Conservation (phyloP, 2,888 invertebrate genomes). For the Aelia acuminata region DNA sequence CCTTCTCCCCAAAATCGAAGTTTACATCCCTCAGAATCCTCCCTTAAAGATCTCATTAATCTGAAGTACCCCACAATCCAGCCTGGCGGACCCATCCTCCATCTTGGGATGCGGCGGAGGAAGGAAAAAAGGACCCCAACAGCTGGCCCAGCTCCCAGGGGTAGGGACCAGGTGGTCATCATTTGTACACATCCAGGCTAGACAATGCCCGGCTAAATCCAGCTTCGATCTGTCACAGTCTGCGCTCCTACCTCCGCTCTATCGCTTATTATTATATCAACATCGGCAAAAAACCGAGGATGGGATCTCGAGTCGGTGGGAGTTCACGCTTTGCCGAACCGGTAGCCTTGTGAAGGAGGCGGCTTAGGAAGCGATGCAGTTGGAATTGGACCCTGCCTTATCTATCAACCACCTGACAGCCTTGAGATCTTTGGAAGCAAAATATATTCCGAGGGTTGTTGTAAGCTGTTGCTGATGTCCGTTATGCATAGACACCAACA, state of each 20-base stretch:
- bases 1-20: neutral
- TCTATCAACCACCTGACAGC: neutral
- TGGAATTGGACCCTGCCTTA: neutral
- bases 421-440: neutral
- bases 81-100: neutral
- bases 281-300: conserved; percentile 35
- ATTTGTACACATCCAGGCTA: conserved; percentile 63
- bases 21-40: neutral
- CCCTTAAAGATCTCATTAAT: conserved; percentile 17
- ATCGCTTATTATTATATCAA: conserved; percentile 46
- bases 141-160: conserved; percentile 41
- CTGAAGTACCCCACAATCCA: conserved; percentile 28
- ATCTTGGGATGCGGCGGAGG: conserved; percentile 4
- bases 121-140: conserved; percentile 52
- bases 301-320: neutral
- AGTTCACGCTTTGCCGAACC: conserved; percentile 36
- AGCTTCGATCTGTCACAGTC: conserved; percentile 41
- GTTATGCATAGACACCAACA: too few relatives aligned
- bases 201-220: conserved; percentile 60
- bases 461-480: too few relatives aligned
- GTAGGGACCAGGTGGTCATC: conserved; percentile 62
- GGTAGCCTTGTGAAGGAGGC: neutral
- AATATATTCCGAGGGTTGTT: neutral
- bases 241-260: neutral
- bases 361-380: neutral